A percentile compares a stretch with the other conserved stretches of the same genome.
Conservation (phyloP, 2,888 invertebrate genomes). For the Xestobium rufovillosum region DNA sequence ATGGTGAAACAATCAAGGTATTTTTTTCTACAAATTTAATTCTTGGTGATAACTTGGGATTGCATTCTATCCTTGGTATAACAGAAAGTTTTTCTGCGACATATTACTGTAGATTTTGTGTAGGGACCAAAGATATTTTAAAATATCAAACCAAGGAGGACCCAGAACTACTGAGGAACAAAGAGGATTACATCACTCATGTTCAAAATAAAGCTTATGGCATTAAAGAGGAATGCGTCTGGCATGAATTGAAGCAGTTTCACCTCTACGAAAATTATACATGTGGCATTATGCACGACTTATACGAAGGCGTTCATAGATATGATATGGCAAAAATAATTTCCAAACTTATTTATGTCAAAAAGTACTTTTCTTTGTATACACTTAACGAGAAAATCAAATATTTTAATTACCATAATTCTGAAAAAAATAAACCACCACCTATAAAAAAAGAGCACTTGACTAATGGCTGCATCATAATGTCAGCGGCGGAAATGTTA, state of each 20-base stretch:
- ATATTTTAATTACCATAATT: slow-evolving; percentile 13
- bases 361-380: slow-evolving; percentile 14
- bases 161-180: slow-evolving; percentile 12
- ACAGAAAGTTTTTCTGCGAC: slow-evolving; percentile 16
- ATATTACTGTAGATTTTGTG: slow-evolving; percentile 22
- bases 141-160: slow-evolving; percentile 15
- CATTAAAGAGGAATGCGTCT: slow-evolving; percentile 13
- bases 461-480: slow-evolving; percentile 14
- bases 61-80: slow-evolving; percentile 18
- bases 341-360: slow-evolving; percentile 13
- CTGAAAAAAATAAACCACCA: slow-evolving; percentile 19
- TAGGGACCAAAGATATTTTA: slow-evolving; percentile 13
- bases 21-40: slow-evolving; percentile 14
- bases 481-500: slow-evolving; percentile 19
- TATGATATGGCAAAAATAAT: slow-evolving; percentile 18
- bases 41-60: slow-evolving; percentile 20
- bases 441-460: slow-evolving; percentile 16
- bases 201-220: slow-evolving; percentile 14
- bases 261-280: no score
- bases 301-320: slow-evolving; percentile 17
- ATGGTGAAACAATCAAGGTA: slow-evolving; percentile 13
- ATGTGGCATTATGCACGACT: no score
- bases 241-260: slow-evolving; percentile 10
- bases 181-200: slow-evolving; percentile 11
- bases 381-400: slow-evolving; percentile 16